Base-by-base conservation (phyloP, 2,797 vertebrate genomes). In the Pterois miles region DNA sequence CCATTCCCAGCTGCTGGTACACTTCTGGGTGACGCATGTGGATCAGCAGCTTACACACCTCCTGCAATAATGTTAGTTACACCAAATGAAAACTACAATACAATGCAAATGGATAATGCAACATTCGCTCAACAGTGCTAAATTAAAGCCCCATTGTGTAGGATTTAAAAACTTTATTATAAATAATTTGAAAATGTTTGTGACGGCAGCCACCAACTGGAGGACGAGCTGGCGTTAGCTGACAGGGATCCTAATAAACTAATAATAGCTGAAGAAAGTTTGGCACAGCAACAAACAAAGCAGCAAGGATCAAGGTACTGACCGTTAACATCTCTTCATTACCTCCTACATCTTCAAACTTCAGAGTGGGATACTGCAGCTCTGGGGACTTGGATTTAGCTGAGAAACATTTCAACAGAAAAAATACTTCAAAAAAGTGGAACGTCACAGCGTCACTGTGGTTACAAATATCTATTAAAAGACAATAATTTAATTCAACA, bases 21-120 rank as follows among this genome's bases (percentile, higher is more conserved):
- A 99, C 95, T 85, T 99, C 98, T 0, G 97, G 98, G 71, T 99
- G 98, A 8, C 95, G 94, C 94, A 99, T 94, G 71, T 99, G 98
- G 60, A 99, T 92, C 33, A 99, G 94, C 93, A 99, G 95, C 84
- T 96, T 97, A 81, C 98, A 99, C 69, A 99, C 91, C 66, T 99
- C 98, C 98, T 99, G 80, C 38, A 78, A 50, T 9, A 40, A 72
- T 2, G 57, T 10, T 5, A 58, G 48, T 6, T 18, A 71, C 0
- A 65, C 6, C 2, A 27, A 11, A n/a, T 4, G 3, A 54, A 73
- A 54, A 23, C 36, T 6, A 34, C 2, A 38, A 4, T 4, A 11
- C 16, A 38, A 4, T 4, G 8, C 16, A n/a, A 16, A 53, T 12
- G 10, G 2, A 22, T 25, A 29, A 57, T 11, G 65, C 2, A 27